Base-by-base conservation (phyloP, 2,113 vertebrate species). In the Accipiter cooperii region DNA sequence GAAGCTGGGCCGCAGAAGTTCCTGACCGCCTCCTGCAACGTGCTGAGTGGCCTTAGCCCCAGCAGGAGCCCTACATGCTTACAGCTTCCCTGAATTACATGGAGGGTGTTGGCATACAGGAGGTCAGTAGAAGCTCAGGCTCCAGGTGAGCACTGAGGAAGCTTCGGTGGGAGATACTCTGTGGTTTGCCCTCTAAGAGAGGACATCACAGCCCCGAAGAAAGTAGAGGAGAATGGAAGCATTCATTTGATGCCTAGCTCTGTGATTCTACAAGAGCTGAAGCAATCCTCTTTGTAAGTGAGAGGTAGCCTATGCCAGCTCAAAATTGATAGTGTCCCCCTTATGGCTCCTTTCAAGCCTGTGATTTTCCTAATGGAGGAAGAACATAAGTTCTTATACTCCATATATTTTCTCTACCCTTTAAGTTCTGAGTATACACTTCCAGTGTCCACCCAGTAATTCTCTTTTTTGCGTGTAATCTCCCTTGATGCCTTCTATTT, bases 31-130 rank as follows among this genome's bases (percentile, higher is more conserved):
- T 95, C 26, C 69, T 91, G 58, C 65, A 69, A 80, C 1, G 10
- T 0, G 0, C 24, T 11, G 36, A 51, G 61, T 24, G 17, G 54
- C 19, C 36, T 25, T 6, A 1, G 12, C 75, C 46, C 21, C 54
- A n/a, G 33, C 7, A 1, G 40, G 79, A 90, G 31, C 28, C 16
- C 51, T 6, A n/a, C 0, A 0, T 20, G 36, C 44, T 47, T 42
- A 5, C 16, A 87, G 60, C 42, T 80, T 64, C 42, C 70, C 36
- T 47, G 68, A 49, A 36, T 73, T 57, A 54, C 68, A 63, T 38
- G 24, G 24, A 38, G 17, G 18, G 18, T 73, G 42, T 33, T 5
- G 2, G 61, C 57, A 1, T 49, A 44, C 29, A n/a, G 44, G n/a
- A 87, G 71, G 24, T n/a, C 49, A 17, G n/a, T 10, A 17, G 29